A percentile compares a stretch with the other conserved stretches of the same genome.
Evolutionary conservation across 2,797 vertebrate genomes (phyloP).

Genomic region (Cygnus olor): DNA sequence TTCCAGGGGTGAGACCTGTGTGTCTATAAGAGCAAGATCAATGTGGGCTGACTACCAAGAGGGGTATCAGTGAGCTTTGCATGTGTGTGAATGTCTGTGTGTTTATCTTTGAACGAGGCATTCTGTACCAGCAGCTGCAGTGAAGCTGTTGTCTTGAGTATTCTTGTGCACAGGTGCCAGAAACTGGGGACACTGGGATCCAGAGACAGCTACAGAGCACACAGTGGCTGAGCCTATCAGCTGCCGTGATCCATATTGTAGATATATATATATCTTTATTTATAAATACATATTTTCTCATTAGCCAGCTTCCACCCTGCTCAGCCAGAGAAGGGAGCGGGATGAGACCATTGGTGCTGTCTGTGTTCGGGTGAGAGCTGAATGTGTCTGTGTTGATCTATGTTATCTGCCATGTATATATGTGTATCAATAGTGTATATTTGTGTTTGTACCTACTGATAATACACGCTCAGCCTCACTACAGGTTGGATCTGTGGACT

Average conservation of each 20-base stretch:
- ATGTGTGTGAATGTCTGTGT: not conserved
- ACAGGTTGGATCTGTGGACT: not conserved
- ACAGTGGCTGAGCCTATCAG: not conserved
- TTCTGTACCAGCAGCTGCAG: not conserved
- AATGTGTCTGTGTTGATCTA: not conserved
- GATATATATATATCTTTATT: rapidly evolving
- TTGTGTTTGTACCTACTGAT: not conserved
- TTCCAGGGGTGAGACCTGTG: not conserved
- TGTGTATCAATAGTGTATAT: not conserved
- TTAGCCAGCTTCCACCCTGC: not conserved
- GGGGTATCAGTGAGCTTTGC: not conserved
- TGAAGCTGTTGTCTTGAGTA: not conserved
- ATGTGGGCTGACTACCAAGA: not conserved
- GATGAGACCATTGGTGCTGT: not conserved
- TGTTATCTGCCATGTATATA: not conserved
- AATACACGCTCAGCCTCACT: not conserved
- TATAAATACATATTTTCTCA: not conserved
- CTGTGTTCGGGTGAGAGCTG: not conserved
- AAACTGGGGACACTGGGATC: not conserved
- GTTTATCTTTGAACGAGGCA: not conserved
- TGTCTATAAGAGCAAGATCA: not conserved
- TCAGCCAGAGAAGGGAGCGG: not conserved
- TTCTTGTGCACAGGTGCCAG: not conserved
- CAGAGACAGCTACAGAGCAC: no score
- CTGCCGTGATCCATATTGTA: not conserved